Evolutionary conservation across 2,888 invertebrate species (phyloP), one percentile per base, ranked within the genome.

Genomic region (Epiblema foenella): DNA sequence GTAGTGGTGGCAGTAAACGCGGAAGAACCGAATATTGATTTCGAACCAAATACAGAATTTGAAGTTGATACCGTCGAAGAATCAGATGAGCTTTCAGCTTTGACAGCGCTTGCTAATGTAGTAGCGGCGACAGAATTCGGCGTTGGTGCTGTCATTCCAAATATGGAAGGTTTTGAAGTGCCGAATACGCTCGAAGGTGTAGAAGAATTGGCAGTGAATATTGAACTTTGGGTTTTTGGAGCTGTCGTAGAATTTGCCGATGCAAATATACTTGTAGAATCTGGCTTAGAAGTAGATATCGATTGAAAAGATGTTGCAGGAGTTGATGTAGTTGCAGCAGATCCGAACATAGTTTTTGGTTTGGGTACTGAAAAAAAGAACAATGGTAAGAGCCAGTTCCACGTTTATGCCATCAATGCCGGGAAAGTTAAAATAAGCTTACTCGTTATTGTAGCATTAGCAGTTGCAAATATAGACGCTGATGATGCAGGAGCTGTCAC

Each of bases 381-480:
- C 39, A 33, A 56, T 49, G 52, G 37, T 66, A 7, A 63, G 37
- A 24, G 20, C 20, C 1, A 2, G 12, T 24, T 54, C 12, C 12
- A 20, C 15, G 15, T 12, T 33, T 12, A 18, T 15, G 24, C 20
- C 10, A 24, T 24, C n/a, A 24, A 42, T n/a, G 9, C 12, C 3
- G 20, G 1, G 18, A 15, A 20, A 2, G 10, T 5, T 15, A 1
- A 12, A 59, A 49, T 17, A 51, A 11, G 18, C 57, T 74, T 78
- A 80, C 79, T 79, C 69, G 81, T 78, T 60, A 79, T 72, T 10
- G 78, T 65, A 70, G 77, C 75, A 74, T 79, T 84, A 5, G 80
- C 80, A 17, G 81, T 69, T 67, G 81, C 81, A 70, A 84, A 82
- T 76, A 84, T 54, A 20, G 85, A 81, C 17, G 82, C 76, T 72